Percentiles rank a stretch among this genome's conserved stretches.
Conservation (phyloP, 2,797 vertebrate genomes). For the Danionella dracula region DNA sequence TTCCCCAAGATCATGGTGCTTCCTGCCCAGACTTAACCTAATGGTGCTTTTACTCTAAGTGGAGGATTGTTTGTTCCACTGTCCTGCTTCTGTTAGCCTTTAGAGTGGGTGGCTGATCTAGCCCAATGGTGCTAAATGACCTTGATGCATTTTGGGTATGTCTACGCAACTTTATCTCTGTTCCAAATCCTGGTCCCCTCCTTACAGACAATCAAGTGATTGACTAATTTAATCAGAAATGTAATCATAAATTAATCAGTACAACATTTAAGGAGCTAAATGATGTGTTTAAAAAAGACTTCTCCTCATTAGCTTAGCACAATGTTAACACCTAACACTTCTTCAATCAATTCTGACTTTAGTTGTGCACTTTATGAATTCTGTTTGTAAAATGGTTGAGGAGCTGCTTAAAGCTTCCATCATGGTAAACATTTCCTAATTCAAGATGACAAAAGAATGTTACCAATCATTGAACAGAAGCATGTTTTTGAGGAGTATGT, state of each 20-base stretch:
- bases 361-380: neutral
- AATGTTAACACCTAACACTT: neutral
- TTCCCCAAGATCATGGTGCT: neutral
- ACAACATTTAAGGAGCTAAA: no score
- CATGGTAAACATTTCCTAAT: no score
- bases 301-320: neutral
- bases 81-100: slow-evolving; percentile 48
- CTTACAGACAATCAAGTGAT: neutral
- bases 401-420: no score
- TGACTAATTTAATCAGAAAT: no score
- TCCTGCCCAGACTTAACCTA: slow-evolving; percentile 22
- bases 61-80: slow-evolving; percentile 56
- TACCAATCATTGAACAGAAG: no score
- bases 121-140: slow-evolving; percentile 50
- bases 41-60: slow-evolving; percentile 52
- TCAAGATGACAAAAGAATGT: no score
- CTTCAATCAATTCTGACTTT: neutral
- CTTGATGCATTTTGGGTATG: slow-evolving; percentile 58
- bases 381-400: no score
- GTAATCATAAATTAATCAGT: no score
- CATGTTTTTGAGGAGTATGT: no score
- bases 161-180: slow-evolving; percentile 34
- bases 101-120: slow-evolving; percentile 46
- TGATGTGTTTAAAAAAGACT: no score
- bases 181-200: slow-evolving; percentile 18